Evolutionary conservation across 1,140 invertebrate genomes (phyloP).

Genomic region (Muscidifurax raptorellus): DNA sequence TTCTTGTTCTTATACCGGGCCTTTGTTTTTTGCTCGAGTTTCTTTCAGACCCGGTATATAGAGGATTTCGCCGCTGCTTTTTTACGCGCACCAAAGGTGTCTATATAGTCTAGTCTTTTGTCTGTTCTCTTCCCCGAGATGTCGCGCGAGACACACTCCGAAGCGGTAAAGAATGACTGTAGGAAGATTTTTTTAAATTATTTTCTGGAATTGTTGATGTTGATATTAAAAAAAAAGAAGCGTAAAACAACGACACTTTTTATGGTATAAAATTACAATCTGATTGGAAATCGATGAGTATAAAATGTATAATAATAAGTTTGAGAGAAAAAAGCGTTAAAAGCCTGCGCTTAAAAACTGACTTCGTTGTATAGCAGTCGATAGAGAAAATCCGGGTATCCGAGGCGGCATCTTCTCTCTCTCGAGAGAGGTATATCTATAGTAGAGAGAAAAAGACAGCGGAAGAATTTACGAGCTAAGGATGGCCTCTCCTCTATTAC

Average conservation of each 20-base stretch:
- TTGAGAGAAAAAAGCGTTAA: neutral
- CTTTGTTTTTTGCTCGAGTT: conserved; percentile 5
- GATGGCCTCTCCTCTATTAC: neutral
- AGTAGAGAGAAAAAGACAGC: neutral
- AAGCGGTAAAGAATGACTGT: neutral
- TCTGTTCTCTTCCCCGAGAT: neutral
- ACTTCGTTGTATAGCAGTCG: no score
- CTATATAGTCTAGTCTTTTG: neutral
- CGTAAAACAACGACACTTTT: no score
- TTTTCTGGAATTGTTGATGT: no score
- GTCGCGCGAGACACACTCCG: neutral
- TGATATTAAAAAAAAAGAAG: no score
- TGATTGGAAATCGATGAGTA: no score
- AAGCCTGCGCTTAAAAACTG: neutral
- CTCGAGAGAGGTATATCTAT: no score
- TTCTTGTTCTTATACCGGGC: neutral
- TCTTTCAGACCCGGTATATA: neutral
- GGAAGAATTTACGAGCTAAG: neutral
- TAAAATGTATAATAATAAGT: no score
- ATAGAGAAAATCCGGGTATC: neutral
- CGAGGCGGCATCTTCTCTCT: neutral
- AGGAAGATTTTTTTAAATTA: neutral
- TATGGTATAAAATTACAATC: no score
- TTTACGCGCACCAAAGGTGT: neutral
- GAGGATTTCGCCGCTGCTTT: neutral